Conservation (phyloP, 1,140 invertebrate genomes). For the Zaprionus kolodkinae region DNA sequence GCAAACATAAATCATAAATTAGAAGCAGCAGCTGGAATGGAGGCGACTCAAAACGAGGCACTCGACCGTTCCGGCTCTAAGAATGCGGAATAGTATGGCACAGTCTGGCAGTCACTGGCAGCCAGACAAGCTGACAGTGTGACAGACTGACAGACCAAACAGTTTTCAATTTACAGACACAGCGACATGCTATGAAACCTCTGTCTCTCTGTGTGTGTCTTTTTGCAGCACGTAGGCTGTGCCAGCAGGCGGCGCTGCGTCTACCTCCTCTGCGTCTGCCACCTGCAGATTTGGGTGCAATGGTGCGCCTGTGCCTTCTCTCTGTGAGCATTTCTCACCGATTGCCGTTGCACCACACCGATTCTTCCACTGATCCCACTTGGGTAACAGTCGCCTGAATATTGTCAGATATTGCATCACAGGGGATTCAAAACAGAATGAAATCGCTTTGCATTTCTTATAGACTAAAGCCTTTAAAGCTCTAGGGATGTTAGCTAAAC, state of each 20-base stretch:
- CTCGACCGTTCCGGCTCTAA: constrained; percentile 33
- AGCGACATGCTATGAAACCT: not conserved
- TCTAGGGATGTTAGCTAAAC: not conserved
- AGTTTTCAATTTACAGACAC: constrained; percentile 5
- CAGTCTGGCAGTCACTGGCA: constrained; percentile 21
- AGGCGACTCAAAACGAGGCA: constrained; percentile 37
- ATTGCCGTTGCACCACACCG: constrained; percentile 49
- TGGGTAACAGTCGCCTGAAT: not conserved
- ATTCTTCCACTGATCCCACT: constrained; percentile 37
- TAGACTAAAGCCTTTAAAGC: not conserved
- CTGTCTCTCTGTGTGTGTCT: not conserved
- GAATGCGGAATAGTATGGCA: constrained; percentile 76
- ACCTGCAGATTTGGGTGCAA: constrained; percentile 27
- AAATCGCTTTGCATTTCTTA: not conserved
- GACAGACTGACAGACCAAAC: constrained; percentile 16
- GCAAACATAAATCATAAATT: constrained; percentile 75
- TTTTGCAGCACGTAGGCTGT: constrained; percentile 63
- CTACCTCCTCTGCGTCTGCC: constrained; percentile 11
- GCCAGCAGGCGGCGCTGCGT: constrained; percentile 59
- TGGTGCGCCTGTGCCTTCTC: constrained; percentile 24
- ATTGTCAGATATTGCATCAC: no score
- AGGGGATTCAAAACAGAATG: no score
- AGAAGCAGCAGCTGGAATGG: constrained; percentile 56
- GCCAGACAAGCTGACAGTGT: not conserved
- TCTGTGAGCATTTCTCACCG: constrained; percentile 37